Evolutionary conservation across 2,888 invertebrate genomes (phyloP), one percentile per base, ranked within the genome.

Genomic region (Hybos culiciformis): DNA sequence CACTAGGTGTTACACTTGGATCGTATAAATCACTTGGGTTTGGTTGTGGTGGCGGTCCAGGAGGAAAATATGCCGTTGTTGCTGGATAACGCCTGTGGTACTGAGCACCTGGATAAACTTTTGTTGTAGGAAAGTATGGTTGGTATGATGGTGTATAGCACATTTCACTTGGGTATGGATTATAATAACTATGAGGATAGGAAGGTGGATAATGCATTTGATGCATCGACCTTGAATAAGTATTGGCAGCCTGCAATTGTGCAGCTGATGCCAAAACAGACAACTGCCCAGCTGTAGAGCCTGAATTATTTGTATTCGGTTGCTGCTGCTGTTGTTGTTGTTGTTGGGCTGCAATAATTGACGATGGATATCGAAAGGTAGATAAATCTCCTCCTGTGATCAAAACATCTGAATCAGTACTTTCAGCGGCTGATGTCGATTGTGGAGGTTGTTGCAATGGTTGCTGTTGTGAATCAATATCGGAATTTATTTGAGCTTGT

Each of bases 111-210:
- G 63, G 65, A 53, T 73, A 72, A 33, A 72, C 62, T 55, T 72
- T 71, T 52, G 69, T 62, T 52, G 69, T 62, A 44, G 68, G 67
- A 52, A 68, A 68, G 42, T 70, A 67, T 36, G 67, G 62, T 56
- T 71, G 72, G 56, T 73, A 72, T 53, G 70, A 70, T 50, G 69
- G 63, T 49, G 67, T 62, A 49, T 68, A 68, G 58, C 68, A 68
- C 60, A 68, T 62, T 47, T 67, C 67, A 52, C 66, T 66, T 51
- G 62, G 60, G 56, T 65, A 66, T 48, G 66, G 62, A 47, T 64
- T 48, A 46, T 64, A 65, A 49, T 66, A 63, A 53, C 60, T 62
- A 52, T 63, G 62, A 53, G 58, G 67, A 61, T 60, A 67, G 50
- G 65, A 62, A 47, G 64, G 60, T 43, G 64, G 58, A 45, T 65